Percentiles rank a stretch among this genome's conserved stretches.
Conservation (phyloP, 2,888 invertebrate genomes). For the Brenthis daphne region DNA sequence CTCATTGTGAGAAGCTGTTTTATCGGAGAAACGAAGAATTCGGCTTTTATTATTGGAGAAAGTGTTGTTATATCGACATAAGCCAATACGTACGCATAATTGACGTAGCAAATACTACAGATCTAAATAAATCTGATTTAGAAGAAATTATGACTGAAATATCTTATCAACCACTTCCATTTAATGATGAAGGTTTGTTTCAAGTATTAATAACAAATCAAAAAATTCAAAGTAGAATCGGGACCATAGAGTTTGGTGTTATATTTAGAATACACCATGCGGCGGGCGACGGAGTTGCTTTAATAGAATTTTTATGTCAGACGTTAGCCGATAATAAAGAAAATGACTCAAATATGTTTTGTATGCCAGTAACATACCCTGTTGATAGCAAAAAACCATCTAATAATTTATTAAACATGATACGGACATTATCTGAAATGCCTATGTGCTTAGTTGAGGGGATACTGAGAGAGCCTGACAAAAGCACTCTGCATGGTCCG, state of each 20-base stretch:
- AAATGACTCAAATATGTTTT: constrained; percentile 43
- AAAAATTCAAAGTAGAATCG: constrained; percentile 46
- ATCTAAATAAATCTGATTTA: constrained; percentile 54
- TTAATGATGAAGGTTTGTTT: constrained; percentile 72
- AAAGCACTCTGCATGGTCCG: constrained; percentile 70
- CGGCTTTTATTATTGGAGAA: constrained; percentile 80
- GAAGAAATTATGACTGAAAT: constrained; percentile 62
- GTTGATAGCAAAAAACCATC: constrained; percentile 34
- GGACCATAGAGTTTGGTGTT: constrained; percentile 59
- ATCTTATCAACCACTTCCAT: constrained; percentile 67
- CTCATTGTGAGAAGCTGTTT: constrained; percentile 62
- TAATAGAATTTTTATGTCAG: constrained; percentile 73
- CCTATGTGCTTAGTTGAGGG: constrained; percentile 54
- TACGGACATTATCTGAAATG: constrained; percentile 50
- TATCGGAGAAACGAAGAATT: constrained; percentile 65
- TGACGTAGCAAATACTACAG: constrained; percentile 51
- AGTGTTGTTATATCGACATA: constrained; percentile 57
- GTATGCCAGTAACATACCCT: constrained; percentile 44
- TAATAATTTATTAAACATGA: constrained; percentile 47
- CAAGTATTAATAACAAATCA: constrained; percentile 72
- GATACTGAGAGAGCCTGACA: constrained; percentile 57
- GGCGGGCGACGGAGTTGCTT: constrained; percentile 78
- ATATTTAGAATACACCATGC: constrained; percentile 81
- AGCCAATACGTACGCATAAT: constrained; percentile 70
- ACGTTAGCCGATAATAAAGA: constrained; percentile 64